Percentiles rank a stretch among this genome's conserved stretches.
Evolutionary conservation across 2,113 vertebrate genomes (phyloP).

Genomic region (Hassar affinis): DNA sequence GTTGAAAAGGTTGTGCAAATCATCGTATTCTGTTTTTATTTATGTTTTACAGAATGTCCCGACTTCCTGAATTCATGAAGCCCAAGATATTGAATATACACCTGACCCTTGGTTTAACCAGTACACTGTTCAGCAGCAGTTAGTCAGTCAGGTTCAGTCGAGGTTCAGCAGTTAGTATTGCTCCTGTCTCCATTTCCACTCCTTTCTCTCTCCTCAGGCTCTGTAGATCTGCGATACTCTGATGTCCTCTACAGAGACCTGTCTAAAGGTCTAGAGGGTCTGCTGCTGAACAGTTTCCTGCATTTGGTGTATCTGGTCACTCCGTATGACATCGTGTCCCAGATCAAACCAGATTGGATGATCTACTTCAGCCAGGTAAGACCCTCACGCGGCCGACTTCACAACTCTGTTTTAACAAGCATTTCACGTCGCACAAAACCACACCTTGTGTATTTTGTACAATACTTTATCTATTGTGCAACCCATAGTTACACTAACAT

Average conservation of each 20-base stretch:
- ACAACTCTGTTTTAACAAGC: too few relatives aligned
- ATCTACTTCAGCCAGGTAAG: slow-evolving; percentile 86
- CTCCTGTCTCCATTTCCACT: not conserved
- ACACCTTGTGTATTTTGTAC: too few relatives aligned
- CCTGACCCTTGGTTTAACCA: not conserved
- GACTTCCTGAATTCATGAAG: too few relatives aligned
- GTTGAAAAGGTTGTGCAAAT: too few relatives aligned
- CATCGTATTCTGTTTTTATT: too few relatives aligned
- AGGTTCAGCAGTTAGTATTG: not conserved
- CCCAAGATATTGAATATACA: not conserved
- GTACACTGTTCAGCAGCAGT: not conserved
- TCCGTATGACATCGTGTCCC: slow-evolving; percentile 82
- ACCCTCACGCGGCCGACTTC: not conserved
- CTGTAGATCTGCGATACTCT: slow-evolving; percentile 84
- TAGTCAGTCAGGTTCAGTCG: not conserved
- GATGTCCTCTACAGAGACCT: slow-evolving; percentile 84
- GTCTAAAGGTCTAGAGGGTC: slow-evolving; percentile 83
- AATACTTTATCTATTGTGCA: too few relatives aligned
- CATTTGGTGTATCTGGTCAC: slow-evolving; percentile 90
- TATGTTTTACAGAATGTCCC: too few relatives aligned
- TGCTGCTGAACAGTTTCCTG: slow-evolving; percentile 85
- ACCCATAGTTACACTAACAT: not conserved
- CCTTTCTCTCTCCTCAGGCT: slow-evolving; percentile 69
- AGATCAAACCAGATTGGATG: slow-evolving; percentile 90
- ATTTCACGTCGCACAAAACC: not conserved